Conservation (phyloP, 64 coral and sea anemone genomes). For the Actinia equina region DNA sequence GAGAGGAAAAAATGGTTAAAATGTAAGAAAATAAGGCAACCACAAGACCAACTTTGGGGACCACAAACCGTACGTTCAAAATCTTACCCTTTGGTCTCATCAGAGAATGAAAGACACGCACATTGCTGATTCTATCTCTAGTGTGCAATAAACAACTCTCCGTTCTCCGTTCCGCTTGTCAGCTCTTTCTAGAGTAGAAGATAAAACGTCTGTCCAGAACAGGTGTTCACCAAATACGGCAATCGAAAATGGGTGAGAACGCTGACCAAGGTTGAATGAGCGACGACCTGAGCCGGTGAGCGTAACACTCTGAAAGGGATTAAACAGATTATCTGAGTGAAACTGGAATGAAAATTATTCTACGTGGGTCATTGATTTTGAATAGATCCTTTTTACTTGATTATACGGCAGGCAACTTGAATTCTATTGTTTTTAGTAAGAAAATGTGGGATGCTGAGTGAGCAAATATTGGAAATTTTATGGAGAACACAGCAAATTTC, state of each 20-base stretch:
- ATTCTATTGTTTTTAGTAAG: too few species aligned
- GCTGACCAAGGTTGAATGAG: slow-evolving; percentile 15
- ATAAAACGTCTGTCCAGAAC: slow-evolving; percentile 1
- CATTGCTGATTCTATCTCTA: neutral
- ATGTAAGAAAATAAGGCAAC: too few species aligned
- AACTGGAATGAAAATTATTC: too few species aligned
- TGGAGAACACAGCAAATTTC: too few species aligned
- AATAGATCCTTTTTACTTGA: too few species aligned
- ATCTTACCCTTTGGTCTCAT: neutral
- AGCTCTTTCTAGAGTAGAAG: neutral
- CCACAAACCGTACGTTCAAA: neutral
- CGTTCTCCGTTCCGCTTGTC: slow-evolving; percentile 10
- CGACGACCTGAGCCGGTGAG: neutral
- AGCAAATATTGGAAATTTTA: too few species aligned
- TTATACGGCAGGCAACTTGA: too few species aligned
- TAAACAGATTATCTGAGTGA: neutral
- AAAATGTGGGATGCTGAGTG: too few species aligned
- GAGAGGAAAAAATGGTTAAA: too few species aligned
- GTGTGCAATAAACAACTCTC: neutral
- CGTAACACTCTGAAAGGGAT: neutral
- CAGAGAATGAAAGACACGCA: neutral
- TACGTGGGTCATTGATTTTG: too few species aligned
- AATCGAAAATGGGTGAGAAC: slow-evolving; percentile 22
- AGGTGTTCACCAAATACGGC: slow-evolving; percentile 21
- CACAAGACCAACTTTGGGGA: too few species aligned